Percentiles rank a stretch among this genome's conserved stretches.
Evolutionary conservation across 2,888 invertebrate species (phyloP).

Genomic region (Noctuana brunneofusca): DNA sequence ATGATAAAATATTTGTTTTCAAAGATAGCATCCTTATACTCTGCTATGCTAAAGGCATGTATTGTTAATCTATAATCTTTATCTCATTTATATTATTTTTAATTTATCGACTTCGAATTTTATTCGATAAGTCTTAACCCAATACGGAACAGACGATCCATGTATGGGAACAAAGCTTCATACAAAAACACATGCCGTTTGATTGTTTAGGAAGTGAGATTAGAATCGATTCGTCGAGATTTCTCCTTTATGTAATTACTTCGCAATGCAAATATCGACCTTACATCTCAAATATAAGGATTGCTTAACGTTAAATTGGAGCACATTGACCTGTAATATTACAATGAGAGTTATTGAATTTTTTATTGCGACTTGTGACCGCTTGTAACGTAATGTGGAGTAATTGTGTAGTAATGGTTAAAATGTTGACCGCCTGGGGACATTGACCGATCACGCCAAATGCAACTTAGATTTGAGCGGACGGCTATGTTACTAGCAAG

Average conservation of each 20-base stretch:
- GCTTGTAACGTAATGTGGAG: slow-evolving; percentile 3
- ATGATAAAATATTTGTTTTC: no score
- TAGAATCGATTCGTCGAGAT: slow-evolving; percentile 28
- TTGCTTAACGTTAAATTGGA: slow-evolving; percentile 19
- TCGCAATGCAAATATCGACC: slow-evolving; percentile 31
- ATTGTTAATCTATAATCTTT: no score
- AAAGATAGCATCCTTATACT: no score
- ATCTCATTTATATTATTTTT: not conserved
- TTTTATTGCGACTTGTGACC: slow-evolving; percentile 18
- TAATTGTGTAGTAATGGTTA: slow-evolving; percentile 11
- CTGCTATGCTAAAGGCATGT: no score
- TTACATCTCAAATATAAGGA: slow-evolving; percentile 27
- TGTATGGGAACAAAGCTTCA: slow-evolving; percentile 32
- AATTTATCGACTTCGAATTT: slow-evolving; percentile 15
- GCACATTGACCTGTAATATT: slow-evolving; percentile 22
- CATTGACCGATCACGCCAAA: slow-evolving; percentile 28
- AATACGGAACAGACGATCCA: slow-evolving; percentile 20
- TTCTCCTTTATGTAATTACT: slow-evolving; percentile 33
- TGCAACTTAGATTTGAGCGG: slow-evolving; percentile 5
- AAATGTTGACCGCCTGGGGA: slow-evolving; percentile 12
- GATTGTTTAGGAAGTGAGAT: slow-evolving; percentile 35
- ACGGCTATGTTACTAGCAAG: not conserved
- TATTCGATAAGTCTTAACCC: slow-evolving; percentile 4
- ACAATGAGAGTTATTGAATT: slow-evolving; percentile 25
- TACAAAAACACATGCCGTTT: slow-evolving; percentile 33